Conservation (phyloP, 2,888 invertebrate genomes). For the Catocala sponsa region DNA sequence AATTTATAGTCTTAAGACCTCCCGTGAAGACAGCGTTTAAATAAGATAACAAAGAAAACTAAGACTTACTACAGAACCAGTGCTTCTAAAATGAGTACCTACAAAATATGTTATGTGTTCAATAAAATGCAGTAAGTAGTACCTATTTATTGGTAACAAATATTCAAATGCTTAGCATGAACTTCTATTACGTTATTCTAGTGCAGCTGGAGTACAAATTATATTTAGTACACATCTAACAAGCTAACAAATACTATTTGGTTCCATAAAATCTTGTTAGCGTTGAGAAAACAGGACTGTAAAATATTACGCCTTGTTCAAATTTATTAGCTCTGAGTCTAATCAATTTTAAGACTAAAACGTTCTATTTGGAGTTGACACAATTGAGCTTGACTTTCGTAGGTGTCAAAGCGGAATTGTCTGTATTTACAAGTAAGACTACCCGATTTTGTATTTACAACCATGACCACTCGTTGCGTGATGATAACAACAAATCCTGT, state of each 20-base stretch:
- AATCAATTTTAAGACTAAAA: constrained; percentile 8
- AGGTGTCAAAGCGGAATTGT: constrained; percentile 1
- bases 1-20: no score
- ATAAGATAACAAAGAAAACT: no score
- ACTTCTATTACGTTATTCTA: neutral
- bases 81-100: no score
- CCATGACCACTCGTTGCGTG: constrained; percentile 13
- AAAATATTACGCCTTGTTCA: constrained; percentile 3
- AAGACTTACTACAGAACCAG: no score
- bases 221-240: neutral
- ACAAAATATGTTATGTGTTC: no score
- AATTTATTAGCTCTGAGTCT: neutral
- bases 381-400: neutral
- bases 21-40: no score
- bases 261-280: neutral
- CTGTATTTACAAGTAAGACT: no score
- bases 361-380: neutral
- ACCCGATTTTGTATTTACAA: no score
- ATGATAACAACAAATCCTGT: constrained; percentile 12
- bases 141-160: no score
- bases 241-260: neutral
- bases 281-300: neutral
- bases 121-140: no score
- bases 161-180: neutral
- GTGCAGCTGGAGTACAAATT: constrained; percentile 2